These are phyloP conservation scores for Eurytoma adleriae DNA, from an alignment of 2,888 invertebrate genomes.

Conservation along the genomic window DNA sequence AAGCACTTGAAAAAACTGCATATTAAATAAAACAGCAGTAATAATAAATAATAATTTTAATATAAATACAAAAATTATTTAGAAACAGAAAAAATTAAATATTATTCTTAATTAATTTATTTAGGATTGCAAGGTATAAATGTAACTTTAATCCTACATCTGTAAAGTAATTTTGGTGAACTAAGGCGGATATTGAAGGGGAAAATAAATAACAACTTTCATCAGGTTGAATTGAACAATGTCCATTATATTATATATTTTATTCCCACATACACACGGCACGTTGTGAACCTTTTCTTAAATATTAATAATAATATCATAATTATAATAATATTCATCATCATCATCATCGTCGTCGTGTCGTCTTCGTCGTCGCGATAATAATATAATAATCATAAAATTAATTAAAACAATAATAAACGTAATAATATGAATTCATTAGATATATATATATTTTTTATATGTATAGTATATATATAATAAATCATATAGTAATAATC, in stretches of 20 bases:
- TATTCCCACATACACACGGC: slow-evolving; percentile 92
- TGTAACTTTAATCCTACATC: not conserved
- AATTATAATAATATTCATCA: slow-evolving; percentile 72
- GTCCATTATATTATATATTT: slow-evolving; percentile 90
- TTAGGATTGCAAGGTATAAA: no score
- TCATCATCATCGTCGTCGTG: slow-evolving; percentile 65
- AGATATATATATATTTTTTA: slow-evolving; percentile 67
- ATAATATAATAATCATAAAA: slow-evolving; percentile 66
- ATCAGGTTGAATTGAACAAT: slow-evolving; percentile 85
- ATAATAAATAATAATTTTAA: not conserved
- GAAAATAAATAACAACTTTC: slow-evolving; percentile 50
- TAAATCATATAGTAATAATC: slow-evolving; percentile 75
- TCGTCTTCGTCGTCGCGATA: slow-evolving; percentile 58
- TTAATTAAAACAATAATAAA: slow-evolving; percentile 72
- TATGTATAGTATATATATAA: slow-evolving; percentile 68
- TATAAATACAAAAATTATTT: not conserved
- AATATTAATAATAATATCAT: slow-evolving; percentile 78
- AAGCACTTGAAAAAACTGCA: no score
- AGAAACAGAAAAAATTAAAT: not conserved
- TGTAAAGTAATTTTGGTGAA: not conserved
- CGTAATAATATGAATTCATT: slow-evolving; percentile 71
- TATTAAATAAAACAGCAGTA: no score
- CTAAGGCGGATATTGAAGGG: slow-evolving; percentile 17
- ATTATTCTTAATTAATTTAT: no score
- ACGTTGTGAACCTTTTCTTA: slow-evolving; percentile 93